phyloP scores from a whole-genome alignment of 2,797 vertebrate species.

The Pipistrellus nathusii region DNA sequence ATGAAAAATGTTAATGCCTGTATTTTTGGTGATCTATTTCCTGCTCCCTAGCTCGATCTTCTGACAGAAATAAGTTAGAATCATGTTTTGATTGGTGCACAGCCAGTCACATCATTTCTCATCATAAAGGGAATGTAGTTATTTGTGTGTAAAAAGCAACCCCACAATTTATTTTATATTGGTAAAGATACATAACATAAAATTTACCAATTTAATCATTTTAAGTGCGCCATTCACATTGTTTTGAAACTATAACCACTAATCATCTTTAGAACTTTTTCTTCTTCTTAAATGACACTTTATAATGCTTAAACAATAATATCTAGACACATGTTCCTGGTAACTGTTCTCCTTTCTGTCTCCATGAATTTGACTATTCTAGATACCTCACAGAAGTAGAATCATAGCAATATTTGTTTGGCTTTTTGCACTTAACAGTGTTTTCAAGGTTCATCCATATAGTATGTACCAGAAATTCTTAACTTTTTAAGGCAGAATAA shows the following conservation, averaged over 20 bases:
- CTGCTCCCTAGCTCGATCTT: not conserved
- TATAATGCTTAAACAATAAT: not conserved
- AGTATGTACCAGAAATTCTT: constrained; percentile 19
- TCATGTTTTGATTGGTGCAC: constrained; percentile 8
- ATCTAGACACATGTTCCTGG: not conserved
- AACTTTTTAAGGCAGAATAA: constrained; percentile 22
- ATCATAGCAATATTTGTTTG: not conserved
- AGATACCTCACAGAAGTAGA: not conserved
- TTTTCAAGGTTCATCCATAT: not conserved
- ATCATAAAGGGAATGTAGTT: not conserved
- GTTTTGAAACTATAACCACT: not conserved
- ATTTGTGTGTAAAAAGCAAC: constrained; percentile 23
- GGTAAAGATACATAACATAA: not conserved
- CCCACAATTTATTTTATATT: not conserved
- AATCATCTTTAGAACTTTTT: not conserved
- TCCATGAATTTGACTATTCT: not conserved
- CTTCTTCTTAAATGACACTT: not conserved
- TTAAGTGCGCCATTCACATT: not conserved
- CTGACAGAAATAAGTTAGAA: constrained; percentile 46
- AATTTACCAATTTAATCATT: not conserved
- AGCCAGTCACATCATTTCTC: not conserved
- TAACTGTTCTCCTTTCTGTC: not conserved
- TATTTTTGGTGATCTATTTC: not conserved
- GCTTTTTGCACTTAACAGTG: constrained; percentile 30
- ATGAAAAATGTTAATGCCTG: not conserved